Evolutionary conservation across 92 coral and sea anemone genomes (phyloP).

Genomic region (Epizoanthus stellaris): DNA sequence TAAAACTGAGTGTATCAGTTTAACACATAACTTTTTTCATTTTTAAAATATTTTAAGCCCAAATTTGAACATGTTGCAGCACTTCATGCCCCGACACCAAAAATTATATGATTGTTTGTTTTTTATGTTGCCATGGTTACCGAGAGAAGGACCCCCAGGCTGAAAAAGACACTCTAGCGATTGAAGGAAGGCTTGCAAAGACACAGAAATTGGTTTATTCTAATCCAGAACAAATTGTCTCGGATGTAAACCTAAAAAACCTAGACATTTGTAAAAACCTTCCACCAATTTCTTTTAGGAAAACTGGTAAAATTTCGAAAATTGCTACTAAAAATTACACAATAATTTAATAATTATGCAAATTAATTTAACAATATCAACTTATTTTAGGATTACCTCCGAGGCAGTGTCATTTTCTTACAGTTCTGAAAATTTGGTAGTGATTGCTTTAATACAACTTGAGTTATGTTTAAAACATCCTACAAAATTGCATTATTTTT

Average conservation of each 20-base stretch:
- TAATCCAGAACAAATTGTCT: background rate
- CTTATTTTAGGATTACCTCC: background rate
- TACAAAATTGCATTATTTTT: background rate
- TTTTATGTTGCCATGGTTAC: background rate
- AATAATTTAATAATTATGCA: background rate
- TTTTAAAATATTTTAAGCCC: background rate
- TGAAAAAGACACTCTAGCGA: background rate
- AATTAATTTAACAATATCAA: background rate
- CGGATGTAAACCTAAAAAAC: background rate
- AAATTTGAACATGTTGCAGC: background rate
- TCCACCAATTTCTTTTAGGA: background rate
- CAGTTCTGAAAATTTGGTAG: slow-evolving; percentile 29
- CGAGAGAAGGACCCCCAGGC: background rate
- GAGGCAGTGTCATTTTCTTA: background rate
- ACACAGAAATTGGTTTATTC: background rate
- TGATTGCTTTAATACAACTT: slow-evolving; percentile 24
- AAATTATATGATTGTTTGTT: background rate
- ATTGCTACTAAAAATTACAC: background rate
- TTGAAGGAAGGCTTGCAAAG: background rate
- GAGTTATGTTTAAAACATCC: slow-evolving; percentile 39
- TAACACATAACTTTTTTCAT: background rate
- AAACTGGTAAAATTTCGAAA: background rate
- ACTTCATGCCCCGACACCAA: background rate
- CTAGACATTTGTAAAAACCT: background rate
- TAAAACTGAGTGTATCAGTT: too few species aligned